Conservation (phyloP, 2,113 vertebrate genomes). For the Colossoma macropomum region DNA sequence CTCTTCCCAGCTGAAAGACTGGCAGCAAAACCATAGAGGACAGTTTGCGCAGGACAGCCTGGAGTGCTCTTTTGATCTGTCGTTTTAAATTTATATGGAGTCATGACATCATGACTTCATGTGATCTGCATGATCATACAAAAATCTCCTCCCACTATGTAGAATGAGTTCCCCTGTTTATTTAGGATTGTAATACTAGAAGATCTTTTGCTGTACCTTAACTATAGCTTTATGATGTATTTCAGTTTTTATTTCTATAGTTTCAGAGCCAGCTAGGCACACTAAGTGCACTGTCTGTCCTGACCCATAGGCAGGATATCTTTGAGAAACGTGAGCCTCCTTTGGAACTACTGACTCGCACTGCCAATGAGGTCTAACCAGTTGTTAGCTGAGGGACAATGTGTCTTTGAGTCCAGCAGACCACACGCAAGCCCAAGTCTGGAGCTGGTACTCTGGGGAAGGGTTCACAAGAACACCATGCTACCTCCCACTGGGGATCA, state of each 20-base stretch:
- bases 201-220: too few species aligned
- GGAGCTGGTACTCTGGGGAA: too few species aligned
- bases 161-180: background rate
- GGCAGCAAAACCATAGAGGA: background rate
- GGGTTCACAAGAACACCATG: too few species aligned
- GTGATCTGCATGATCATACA: background rate
- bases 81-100: background rate
- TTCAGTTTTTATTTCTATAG: too few species aligned
- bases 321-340: too few species aligned
- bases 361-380: too few species aligned
- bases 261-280: too few species aligned
- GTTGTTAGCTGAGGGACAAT: background rate
- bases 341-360: too few species aligned
- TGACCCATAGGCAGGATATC: background rate
- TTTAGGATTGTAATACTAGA: background rate
- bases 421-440: too few species aligned
- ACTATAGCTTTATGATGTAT: too few species aligned
- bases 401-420: background rate
- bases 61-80: background rate
- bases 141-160: background rate
- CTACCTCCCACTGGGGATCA: too few species aligned
- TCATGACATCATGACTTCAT: background rate
- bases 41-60: background rate
- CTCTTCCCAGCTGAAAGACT: background rate
- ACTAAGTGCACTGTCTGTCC: too few species aligned